These are phyloP conservation scores for Paracanthobrama guichenoti DNA, from an alignment of 2,113 vertebrate species.

Conservation along the genomic window DNA sequence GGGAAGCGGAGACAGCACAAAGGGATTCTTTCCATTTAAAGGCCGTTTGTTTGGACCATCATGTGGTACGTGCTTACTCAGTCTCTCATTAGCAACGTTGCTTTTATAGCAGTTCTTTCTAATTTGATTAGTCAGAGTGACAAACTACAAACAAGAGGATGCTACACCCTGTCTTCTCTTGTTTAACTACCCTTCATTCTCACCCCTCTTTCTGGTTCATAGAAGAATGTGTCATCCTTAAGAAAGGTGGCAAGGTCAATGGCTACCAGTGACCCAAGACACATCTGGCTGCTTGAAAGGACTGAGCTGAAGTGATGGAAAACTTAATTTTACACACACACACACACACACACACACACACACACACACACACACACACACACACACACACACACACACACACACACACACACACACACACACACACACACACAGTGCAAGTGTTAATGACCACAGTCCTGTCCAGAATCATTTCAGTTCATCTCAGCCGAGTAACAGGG, in stretches of 20 bases:
- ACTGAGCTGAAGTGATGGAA: background rate
- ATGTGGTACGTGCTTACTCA: constrained; percentile 38
- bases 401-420: no score
- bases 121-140: constrained; percentile 64
- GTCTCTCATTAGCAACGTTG: constrained; percentile 68
- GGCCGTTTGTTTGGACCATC: constrained; percentile 72
- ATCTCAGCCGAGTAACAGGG: constrained; percentile 83
- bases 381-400: no score
- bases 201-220: constrained; percentile 14
- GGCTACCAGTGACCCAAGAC: constrained; percentile 64
- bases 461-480: constrained; percentile 72
- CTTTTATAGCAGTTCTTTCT: constrained; percentile 63
- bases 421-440: constrained; percentile 42
- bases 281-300: constrained; percentile 53
- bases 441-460: constrained; percentile 29
- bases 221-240: constrained; percentile 52
- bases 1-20: constrained; percentile 61
- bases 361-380: no score
- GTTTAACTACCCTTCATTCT: constrained; percentile 64
- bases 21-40: constrained; percentile 73
- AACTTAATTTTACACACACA: background rate
- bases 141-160: constrained; percentile 54
- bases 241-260: constrained; percentile 68
- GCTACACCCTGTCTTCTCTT: constrained; percentile 58
- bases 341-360: no score